Base-by-base conservation (phyloP, 1,140 invertebrate species). In the Zaprionus lachaisei region DNA sequence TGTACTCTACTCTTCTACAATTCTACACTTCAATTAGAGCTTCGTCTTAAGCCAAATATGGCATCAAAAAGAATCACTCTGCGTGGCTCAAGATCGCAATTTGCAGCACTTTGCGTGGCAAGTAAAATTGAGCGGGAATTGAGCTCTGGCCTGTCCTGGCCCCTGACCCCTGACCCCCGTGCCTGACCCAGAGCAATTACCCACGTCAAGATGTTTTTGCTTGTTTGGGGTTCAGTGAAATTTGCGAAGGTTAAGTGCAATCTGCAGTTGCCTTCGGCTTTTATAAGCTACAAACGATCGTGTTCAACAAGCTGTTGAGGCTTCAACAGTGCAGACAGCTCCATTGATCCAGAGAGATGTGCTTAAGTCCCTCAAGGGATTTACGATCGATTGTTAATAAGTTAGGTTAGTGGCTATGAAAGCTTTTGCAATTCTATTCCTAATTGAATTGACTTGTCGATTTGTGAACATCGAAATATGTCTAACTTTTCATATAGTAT, bases 171-270 rank as follows among this genome's bases (percentile, higher is more conserved):
- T 67, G 38, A 57, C 28, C 55, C 20, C 47, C 14, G 41, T 28
- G 31, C 63, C 37, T 58, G 55, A 67, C 26, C 47, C 47, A 20
- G 47, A 51, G 47, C 47, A 51, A 51, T 51, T 51, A 51, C 47
- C 20, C 20, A 7, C 7, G 17, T 22, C 47, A 22, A 22, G 20
- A 26, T 20, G n/a, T 58, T 20, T 37, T n/a, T 44, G 7, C n/a
- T 47, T n/a, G 31, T 34, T 17, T 17, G 41, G 26, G 62, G 38
- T 67, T 34, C 73, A 54, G 49, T 38, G 31, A 64, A 78, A 81
- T 70, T 71, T 61, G 49, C 62, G 38, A 56, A 20, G 57, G 55
- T 60, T 60, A 47, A 31, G 34, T 60, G 55, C 41, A 26, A 37
- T 11, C 26, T 58, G 24, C 41, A 31, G 37, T 37, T 20, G 41